phyloP scores from a whole-genome alignment of 2,113 vertebrate genomes.

The Seriola dumerili region DNA sequence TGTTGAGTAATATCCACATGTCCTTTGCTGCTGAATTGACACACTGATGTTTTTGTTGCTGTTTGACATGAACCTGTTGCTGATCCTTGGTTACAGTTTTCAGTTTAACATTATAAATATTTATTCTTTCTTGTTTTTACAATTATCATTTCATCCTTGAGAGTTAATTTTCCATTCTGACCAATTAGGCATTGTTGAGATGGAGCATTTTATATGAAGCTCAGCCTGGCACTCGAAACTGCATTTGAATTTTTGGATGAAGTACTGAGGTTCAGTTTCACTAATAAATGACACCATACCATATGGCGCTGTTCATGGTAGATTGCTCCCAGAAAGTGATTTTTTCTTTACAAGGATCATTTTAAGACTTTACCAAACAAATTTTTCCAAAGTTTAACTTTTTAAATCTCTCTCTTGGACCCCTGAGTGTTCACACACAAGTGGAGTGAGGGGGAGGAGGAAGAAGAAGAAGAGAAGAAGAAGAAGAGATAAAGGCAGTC shows the following conservation, averaged over 20 bases:
- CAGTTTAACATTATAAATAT: background rate
- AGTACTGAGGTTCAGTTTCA: background rate
- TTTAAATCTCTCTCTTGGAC: constrained; percentile 43
- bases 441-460: constrained; percentile 30
- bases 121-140: background rate
- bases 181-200: constrained; percentile 21
- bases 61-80: constrained; percentile 5
- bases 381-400: constrained; percentile 1
- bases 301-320: constrained; percentile 2
- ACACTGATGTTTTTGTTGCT: background rate
- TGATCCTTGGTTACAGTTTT: background rate
- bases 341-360: constrained; percentile 10
- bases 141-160: background rate
- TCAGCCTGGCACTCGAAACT: constrained; percentile 4
- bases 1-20: background rate
- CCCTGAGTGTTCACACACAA: constrained; percentile 52
- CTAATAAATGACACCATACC: constrained; percentile 10
- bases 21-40: constrained; percentile 8
- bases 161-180: background rate
- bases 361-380: constrained; percentile 25
- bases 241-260: background rate
- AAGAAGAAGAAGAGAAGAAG: no score
- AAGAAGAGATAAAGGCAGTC: no score
- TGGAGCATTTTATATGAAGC: constrained; percentile 4
- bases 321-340: constrained; percentile 6